Evolutionary conservation across 30 jellyfish, hydroid and myxozoan genomes (phyloP).

Genomic region (Hydra vulgaris): DNA sequence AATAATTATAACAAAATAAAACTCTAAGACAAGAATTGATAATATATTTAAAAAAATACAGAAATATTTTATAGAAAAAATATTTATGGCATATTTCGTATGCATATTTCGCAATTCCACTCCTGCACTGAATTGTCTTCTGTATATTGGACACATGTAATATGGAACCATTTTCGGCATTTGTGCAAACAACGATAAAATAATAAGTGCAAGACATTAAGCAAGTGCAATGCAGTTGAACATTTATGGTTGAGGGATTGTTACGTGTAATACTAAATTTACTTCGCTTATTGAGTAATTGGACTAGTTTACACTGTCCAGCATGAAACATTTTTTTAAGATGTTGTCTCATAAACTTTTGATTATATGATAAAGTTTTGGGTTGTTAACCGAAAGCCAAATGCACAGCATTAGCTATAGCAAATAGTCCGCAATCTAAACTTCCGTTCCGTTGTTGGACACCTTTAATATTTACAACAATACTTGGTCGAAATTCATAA

Average conservation of each 20-base stretch:
- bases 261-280: not conserved
- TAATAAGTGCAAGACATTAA: conserved; percentile 7
- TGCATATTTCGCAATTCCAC: not conserved
- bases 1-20: not conserved
- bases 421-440: conserved; percentile 12
- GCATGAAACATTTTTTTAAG: not conserved
- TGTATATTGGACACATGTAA: conserved; percentile 17
- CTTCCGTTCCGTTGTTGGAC: conserved; percentile 9
- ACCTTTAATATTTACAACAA: not conserved
- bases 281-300: not conserved
- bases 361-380: not conserved
- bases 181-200: conserved; percentile 33
- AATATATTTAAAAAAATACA: not conserved
- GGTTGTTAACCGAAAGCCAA: not conserved
- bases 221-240: conserved; percentile 12
- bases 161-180: conserved; percentile 29
- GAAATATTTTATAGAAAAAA: not conserved
- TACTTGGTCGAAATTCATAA: not conserved
- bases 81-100: not conserved
- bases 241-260: conserved; percentile 4
- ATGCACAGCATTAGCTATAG: conserved; percentile 7
- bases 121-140: conserved; percentile 7
- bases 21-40: not conserved
- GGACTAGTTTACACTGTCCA: not conserved
- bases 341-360: not conserved